Percentiles rank a stretch among this genome's conserved stretches.
Evolutionary conservation across 2,888 invertebrate genomes (phyloP).

Genomic region (Drosophila birchii): DNA sequence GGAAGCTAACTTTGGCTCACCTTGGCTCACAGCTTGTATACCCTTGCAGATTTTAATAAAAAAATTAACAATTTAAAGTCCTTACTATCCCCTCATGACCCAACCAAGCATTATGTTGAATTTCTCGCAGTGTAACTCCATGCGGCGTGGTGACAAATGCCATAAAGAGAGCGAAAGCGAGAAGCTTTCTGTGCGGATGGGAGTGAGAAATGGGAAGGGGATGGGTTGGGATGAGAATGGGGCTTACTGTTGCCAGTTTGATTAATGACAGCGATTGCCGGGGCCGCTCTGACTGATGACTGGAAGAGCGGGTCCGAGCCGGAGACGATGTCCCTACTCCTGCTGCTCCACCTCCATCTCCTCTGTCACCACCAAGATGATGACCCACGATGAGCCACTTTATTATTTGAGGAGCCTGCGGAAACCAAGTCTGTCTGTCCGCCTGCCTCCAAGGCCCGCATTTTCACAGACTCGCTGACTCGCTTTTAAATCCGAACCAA

Average conservation of each 20-base stretch:
- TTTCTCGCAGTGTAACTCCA: background rate
- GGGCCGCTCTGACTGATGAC: constrained; percentile 59
- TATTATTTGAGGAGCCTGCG: constrained; percentile 41
- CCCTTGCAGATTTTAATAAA: no score
- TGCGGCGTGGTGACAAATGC: constrained; percentile 68
- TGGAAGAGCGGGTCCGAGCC: constrained; percentile 33
- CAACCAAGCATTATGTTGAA: background rate
- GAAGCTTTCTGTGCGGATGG: constrained; percentile 54
- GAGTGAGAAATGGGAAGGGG: constrained; percentile 32
- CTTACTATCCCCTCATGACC: no score
- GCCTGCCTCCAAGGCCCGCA: constrained; percentile 11
- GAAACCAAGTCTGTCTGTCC: constrained; percentile 13
- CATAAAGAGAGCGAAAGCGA: constrained; percentile 65
- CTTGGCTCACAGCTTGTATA: no score
- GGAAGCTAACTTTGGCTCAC: no score
- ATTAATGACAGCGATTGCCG: constrained; percentile 72
- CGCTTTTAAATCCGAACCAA: constrained; percentile 38
- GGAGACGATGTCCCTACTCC: background rate
- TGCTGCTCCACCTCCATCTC: background rate
- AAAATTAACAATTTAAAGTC: no score
- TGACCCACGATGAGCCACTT: constrained; percentile 48
- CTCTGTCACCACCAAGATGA: constrained; percentile 36
- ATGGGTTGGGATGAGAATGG: no score
- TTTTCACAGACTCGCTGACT: constrained; percentile 12
- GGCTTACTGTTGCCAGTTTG: constrained; percentile 67